Base-by-base conservation (phyloP, 2,797 vertebrate species). In the Helicolenus hilgendorfi region DNA sequence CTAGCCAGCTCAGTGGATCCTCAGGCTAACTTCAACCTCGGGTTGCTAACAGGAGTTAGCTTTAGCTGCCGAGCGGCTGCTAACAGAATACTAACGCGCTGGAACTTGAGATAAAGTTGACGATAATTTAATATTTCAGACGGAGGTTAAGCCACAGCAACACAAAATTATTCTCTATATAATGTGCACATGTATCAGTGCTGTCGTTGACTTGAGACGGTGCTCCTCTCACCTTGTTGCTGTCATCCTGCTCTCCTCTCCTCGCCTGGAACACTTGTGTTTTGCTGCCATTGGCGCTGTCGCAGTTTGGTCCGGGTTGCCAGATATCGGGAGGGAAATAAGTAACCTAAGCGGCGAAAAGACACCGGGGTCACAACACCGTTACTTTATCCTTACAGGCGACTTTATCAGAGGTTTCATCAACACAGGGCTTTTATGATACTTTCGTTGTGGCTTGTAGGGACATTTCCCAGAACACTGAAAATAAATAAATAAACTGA, bases 201-300 rank as follows among this genome's bases (percentile, higher is more conserved):
- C 29, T 68, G 79, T 62, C 35, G 75, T 2, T 68, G 71, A 84
- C 69, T 87, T 81, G 22, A 65, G 45, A 49, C 87, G 38, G 84
- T 63, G 92, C 94, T 94, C 95, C 89, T 90, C 96, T 97, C 93
- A 98, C 97, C 96, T 97, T 96, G 85, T 93, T 92, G 96, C 96
- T 95, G 94, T 97, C 97, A 94, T 97, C 97, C 91, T 41, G 38
- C 38, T 41, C 38, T 41, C 5, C 38, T 41, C 5, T 97, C 96
- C 86, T 96, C 93, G 96, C 92, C 87, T 92, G 78, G 59, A 79
- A 90, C 89, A 53, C 83, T 93, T 90, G 36, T 94, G 92, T 95
- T 95, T 91, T 78, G 93, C 94, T 96, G 94, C 94, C 96, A 96
- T 93, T 93, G 93, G 88, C 92, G 91, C 96, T 96, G 96, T 97